These are phyloP conservation scores for Bubo blakistoni DNA, from an alignment of 2,113 vertebrate species.

Conservation along the genomic window DNA sequence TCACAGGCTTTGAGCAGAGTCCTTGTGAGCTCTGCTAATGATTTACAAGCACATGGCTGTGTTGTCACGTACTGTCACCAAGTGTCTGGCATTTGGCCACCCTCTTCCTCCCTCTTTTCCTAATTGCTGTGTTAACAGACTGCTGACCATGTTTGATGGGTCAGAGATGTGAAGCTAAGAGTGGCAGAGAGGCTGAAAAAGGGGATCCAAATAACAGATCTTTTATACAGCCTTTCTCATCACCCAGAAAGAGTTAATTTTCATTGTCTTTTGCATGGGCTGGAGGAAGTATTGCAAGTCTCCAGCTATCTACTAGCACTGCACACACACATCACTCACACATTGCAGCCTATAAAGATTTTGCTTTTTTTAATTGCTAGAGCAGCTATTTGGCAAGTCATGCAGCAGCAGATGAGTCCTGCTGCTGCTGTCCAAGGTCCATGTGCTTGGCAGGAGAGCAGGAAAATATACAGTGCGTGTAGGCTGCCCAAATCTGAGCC, in stretches of 20 bases:
- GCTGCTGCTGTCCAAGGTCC: neutral
- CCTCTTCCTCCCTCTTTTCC: neutral
- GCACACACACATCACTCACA: neutral
- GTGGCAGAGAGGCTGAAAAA: neutral
- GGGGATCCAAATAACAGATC: accelerated
- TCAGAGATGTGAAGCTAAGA: neutral
- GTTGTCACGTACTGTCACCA: neutral
- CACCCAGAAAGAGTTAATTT: neutral
- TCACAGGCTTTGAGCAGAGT: neutral
- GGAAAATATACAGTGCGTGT: accelerated
- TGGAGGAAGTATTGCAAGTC: neutral
- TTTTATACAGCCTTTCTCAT: neutral
- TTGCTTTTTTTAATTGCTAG: neutral
- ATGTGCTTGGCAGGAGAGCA: neutral
- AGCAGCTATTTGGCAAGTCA: neutral
- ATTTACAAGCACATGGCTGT: neutral
- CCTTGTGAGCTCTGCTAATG: neutral
- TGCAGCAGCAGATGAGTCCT: neutral
- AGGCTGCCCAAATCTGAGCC: neutral
- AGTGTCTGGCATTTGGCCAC: neutral
- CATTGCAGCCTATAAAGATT: neutral
- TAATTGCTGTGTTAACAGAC: neutral
- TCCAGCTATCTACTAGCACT: neutral
- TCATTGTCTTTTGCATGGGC: neutral
- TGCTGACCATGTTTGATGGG: accelerated